These are phyloP conservation scores for Drymonia ruficornis DNA, from an alignment of 2,888 invertebrate species.

Conservation along the genomic window DNA sequence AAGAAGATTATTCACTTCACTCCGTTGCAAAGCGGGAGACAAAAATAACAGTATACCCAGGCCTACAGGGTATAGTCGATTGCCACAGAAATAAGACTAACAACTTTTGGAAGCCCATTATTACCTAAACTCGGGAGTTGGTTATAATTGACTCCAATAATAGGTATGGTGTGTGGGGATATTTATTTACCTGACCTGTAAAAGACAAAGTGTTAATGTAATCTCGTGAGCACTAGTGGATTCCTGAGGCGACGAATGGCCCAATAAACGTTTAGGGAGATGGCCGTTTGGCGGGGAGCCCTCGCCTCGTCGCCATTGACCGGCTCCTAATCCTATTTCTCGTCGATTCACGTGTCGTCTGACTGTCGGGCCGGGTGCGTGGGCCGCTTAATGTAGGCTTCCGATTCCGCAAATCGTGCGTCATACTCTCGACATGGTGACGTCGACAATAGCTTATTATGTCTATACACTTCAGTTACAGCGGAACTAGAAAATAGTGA, in stretches of 20 bases:
- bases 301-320: constrained; percentile 31
- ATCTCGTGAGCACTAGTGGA: constrained; percentile 9
- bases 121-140: too few relatives aligned
- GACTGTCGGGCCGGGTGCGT: constrained; percentile 40
- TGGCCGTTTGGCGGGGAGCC: constrained; percentile 30
- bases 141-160: too few relatives aligned
- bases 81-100: too few relatives aligned
- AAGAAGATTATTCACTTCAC: too few relatives aligned
- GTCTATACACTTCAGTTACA: constrained; percentile 35
- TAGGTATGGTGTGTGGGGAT: too few relatives aligned
- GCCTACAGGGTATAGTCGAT: too few relatives aligned
- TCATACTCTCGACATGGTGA: constrained; percentile 58
- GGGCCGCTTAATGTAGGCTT: constrained; percentile 58
- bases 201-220: constrained; percentile 9
- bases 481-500: constrained; percentile 10
- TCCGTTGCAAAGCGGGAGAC: too few relatives aligned
- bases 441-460: constrained; percentile 43
- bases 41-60: too few relatives aligned
- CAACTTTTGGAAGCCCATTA: too few relatives aligned
- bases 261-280: constrained; percentile 34
- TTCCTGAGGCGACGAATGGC: constrained; percentile 19
- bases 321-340: constrained; percentile 53
- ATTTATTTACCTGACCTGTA: background rate
- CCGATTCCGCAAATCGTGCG: constrained; percentile 60
- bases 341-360: constrained; percentile 45